Evolutionary conservation across 2,888 invertebrate genomes (phyloP), one percentile per base, ranked within the genome.

Genomic region (Chromoteleia sp.): DNA sequence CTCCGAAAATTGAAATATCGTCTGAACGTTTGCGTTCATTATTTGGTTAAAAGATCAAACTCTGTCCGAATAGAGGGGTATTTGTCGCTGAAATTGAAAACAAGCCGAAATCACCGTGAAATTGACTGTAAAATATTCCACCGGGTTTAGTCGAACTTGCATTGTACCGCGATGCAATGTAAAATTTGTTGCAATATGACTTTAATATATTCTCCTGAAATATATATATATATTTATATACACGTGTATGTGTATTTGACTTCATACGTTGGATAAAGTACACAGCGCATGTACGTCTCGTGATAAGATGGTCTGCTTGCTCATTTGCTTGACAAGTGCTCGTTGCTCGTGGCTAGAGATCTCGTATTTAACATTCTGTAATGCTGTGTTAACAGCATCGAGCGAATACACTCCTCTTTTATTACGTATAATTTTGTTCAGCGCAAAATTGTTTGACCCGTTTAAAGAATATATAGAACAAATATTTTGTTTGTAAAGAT

Each of bases 281-380:
- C 58, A 30, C 5, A 36, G 36, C 14, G 48, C 48, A 21, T 58
- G 25, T 41, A 77, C 61, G 52, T 70, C 77, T 61, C 45, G 14
- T 5, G 77, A 77, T 70, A 71, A 78, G 78, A 71, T 41, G 61
- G 77, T 65, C 65, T 56, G 59, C 78, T 65, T 70, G 76, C 68
- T 68, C 76, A 76, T 68, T 76, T 76, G 61, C 68, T 70, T 65
- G 71, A 78, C 78, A 78, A 71, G 78, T 25, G 52, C 58, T 48
- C 50, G 56, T 58, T 65, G 65, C 77, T 50, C 70, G 70, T 56
- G 61, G 68, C 68, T 43, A 50, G 61, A 41, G 56, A 65, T 70
- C 45, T 70, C 70, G 58, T 39, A 77, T 71, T 77, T 48, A 61
- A 63, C 68, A 45, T 70, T 59, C 33, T 19, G 68, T 58, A 71